Percentiles rank a stretch among this genome's conserved stretches.
These are phyloP conservation scores for Macrotus californicus DNA, from an alignment of 2,113 vertebrate genomes.

Conservation along the genomic window DNA sequence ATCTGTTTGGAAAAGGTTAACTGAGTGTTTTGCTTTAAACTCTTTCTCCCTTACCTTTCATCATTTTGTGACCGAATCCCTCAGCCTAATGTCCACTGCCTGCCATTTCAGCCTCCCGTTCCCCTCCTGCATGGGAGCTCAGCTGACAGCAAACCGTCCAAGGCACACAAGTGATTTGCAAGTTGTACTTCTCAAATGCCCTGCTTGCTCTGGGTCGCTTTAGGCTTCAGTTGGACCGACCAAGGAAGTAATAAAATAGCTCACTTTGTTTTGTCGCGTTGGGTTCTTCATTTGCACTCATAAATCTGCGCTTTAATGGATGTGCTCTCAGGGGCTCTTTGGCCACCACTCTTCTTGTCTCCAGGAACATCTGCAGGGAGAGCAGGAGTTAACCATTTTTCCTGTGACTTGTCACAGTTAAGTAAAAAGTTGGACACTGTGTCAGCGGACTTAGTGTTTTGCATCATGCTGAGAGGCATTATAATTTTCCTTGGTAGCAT, in stretches of 20 bases:
- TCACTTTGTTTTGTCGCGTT: neutral
- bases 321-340: neutral
- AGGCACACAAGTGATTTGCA: neutral
- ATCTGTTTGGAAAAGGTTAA: neutral
- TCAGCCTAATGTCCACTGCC: neutral
- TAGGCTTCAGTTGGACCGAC: neutral
- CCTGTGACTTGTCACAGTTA: neutral
- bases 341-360: neutral
- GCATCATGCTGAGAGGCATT: slow-evolving; percentile 40
- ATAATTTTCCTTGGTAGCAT: slow-evolving; percentile 37
- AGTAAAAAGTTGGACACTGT: neutral
- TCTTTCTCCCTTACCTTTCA: neutral
- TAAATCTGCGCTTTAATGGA: neutral
- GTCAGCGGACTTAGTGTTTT: slow-evolving; percentile 26
- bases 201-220: neutral
- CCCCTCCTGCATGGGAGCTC: neutral
- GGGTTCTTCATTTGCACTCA: neutral
- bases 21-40: neutral
- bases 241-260: neutral
- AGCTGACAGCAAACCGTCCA: neutral
- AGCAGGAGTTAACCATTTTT: neutral
- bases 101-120: neutral
- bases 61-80: neutral
- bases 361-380: neutral
- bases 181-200: neutral